Base-by-base conservation (phyloP, 2,888 invertebrate species). In the Drosophila bunnanda region DNA sequence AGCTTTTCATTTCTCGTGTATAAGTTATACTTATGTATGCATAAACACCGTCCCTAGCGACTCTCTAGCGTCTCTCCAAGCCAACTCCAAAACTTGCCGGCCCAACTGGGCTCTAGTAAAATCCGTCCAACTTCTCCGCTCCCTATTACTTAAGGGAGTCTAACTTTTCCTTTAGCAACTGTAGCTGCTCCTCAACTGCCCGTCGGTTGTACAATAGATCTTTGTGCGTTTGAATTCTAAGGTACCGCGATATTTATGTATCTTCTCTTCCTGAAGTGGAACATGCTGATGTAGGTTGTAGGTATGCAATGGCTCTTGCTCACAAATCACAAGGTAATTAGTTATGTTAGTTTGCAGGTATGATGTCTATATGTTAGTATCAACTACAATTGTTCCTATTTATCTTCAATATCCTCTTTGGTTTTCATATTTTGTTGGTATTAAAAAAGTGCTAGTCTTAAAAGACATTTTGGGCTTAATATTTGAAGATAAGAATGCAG, bases 161-260 rank as follows among this genome's bases (percentile, higher is more conserved):
- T 13, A 15, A 12, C 13, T n/a, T 30, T 44, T 32, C 38, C 46
- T 25, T 28, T 13, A 43, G 58, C 48, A 73, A 62, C 50, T 52
- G 32, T 32, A 22, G 22, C 54, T 52, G 32, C 48, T 48, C 34
- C 13, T 53, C 52, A 70, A 64, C 73, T 59, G 53, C 38, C 52
- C 20, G 28, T 61, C 52, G 48, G 52, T 76, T 83, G 72, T 83
- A 85, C 72, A 68, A 71, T 75, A 70, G 76, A 70, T 75, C 72
- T 78, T 86, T 83, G 89, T 83, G 89, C 89, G 83, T 83, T 86
- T 70, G 61, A 80, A 71, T 86, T 71, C 83, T 82, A 80, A 82
- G 69, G 73, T 80, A 79, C 70, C 56, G 70, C 55, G 72, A 52
- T 75, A 75, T 76, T 72, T 56, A 66, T 65, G 30, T 30, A 50